Base-by-base conservation (phyloP, 2,888 invertebrate genomes). In the Crioceris asparagi region DNA sequence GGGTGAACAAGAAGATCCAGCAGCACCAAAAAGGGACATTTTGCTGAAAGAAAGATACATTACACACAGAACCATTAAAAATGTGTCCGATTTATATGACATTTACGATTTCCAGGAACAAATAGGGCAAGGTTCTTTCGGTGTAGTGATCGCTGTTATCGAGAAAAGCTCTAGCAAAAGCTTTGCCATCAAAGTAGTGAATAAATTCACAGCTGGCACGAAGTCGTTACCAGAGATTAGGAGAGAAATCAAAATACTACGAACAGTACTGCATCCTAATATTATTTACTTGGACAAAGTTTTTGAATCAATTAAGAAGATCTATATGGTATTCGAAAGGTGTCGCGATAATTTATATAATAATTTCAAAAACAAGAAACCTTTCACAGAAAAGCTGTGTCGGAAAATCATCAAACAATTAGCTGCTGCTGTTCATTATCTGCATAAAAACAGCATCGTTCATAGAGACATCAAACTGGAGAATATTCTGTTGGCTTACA, bases 271-370 rank as follows among this genome's bases (percentile, higher is more conserved):
- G 27, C 74, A 74, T 56, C 68, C 68, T 10, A 69, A 73, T 50
- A 72, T 74, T 36, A 70, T 74, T 40, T 57, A 59, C 42, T 56
- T 74, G 29, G 65, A 70, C 43, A 68, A 66, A 55, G 66, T 73
- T 4, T 67, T 66, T 44, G 74, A 74, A 54, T 69, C 71, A 2
- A 51, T 65, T 6, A 66, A 67, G 59, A 67, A 66, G 50, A 69
- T 72, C 53, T 74, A 68, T 53, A 56, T 74, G 46, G 62, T 74
- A 8, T 64, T 72, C 55, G 74, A 74, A 54, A 53, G 66, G 29
- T 74, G 73, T 54, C 55, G 58, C 14, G 67, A 66, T 14, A 70
- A 69, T 44, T 55, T 74, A 39, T 62, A 61, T 2, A 59, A 64
- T 40, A 51, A 62, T 12, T 63, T 65, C 34, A 56, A 60, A 35